A percentile compares a stretch with the other conserved stretches of the same genome.
Conservation (phyloP, 35 echinoderm and acorn worm species). For the Ophiothrix spiculata region DNA sequence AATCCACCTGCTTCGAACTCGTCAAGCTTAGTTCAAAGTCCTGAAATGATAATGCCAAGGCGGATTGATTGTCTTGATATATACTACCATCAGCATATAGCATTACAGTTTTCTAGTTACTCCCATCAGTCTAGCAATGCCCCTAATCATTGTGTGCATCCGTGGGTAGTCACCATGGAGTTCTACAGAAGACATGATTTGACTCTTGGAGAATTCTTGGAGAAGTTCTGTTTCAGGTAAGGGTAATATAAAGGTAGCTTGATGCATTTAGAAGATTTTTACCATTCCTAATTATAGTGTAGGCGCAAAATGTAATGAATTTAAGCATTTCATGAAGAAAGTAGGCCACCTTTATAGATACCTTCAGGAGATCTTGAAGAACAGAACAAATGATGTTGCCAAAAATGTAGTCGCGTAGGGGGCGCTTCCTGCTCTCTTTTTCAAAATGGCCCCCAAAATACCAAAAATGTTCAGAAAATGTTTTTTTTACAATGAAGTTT, state of each 20-base stretch:
- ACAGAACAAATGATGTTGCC: too few relatives aligned
- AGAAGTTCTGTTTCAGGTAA: slow-evolving; percentile 96
- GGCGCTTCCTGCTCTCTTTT: too few relatives aligned
- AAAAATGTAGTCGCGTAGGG: too few relatives aligned
- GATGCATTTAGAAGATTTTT: background rate
- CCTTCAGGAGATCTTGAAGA: too few relatives aligned
- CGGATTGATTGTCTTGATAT: slow-evolving; percentile 73
- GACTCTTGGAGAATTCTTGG: slow-evolving; percentile 88
- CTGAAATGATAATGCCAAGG: background rate
- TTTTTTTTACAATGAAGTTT: too few relatives aligned
- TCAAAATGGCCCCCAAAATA: too few relatives aligned
- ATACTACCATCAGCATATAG: slow-evolving; percentile 71
- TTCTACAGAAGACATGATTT: slow-evolving; percentile 88
- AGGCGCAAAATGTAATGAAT: too few relatives aligned
- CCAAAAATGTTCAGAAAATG: too few relatives aligned
- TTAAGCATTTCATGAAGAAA: too few relatives aligned
- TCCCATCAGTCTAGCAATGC: slow-evolving; percentile 63
- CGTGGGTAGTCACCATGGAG: slow-evolving; percentile 83
- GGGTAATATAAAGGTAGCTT: background rate
- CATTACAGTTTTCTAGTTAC: slow-evolving; percentile 79
- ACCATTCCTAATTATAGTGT: background rate
- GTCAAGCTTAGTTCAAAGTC: background rate
- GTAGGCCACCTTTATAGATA: too few relatives aligned
- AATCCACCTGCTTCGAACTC: background rate
- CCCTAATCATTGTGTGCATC: slow-evolving; percentile 80